Conservation (phyloP, 2,888 invertebrate genomes). For the Andrena bucephala region DNA sequence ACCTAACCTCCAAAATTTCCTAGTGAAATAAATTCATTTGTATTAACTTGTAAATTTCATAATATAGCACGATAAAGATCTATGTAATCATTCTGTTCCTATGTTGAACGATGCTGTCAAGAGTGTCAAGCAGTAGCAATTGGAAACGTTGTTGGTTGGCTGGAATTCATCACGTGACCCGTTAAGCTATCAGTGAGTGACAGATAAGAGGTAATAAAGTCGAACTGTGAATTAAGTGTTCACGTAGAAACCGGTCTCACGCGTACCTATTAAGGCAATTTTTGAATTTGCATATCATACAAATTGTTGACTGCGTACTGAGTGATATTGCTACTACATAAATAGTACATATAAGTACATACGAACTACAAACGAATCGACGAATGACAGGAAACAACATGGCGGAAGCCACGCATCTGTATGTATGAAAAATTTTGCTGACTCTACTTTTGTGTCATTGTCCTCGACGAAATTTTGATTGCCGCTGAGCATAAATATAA, state of each 20-base stretch:
- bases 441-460: background rate
- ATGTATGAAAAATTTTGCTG: slow-evolving; percentile 37
- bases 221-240: background rate
- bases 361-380: slow-evolving; percentile 9
- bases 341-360: no score
- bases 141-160: slow-evolving; percentile 10
- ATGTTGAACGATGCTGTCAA: background rate
- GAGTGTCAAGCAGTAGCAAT: background rate
- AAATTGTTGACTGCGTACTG: background rate
- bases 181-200: background rate
- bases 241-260: background rate
- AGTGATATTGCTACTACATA: background rate
- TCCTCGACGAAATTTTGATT: background rate
- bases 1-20: background rate
- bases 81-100: background rate
- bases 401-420: slow-evolving; percentile 23
- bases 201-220: slow-evolving; percentile 27
- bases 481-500: slow-evolving; percentile 8
- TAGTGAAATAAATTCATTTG: background rate
- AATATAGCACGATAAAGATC: background rate
- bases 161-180: slow-evolving; percentile 41
- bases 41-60: background rate
- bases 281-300: background rate
- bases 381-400: slow-evolving; percentile 16
- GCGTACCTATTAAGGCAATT: background rate